Conservation (phyloP, 2,888 invertebrate genomes). For the Rhingia campestris region DNA sequence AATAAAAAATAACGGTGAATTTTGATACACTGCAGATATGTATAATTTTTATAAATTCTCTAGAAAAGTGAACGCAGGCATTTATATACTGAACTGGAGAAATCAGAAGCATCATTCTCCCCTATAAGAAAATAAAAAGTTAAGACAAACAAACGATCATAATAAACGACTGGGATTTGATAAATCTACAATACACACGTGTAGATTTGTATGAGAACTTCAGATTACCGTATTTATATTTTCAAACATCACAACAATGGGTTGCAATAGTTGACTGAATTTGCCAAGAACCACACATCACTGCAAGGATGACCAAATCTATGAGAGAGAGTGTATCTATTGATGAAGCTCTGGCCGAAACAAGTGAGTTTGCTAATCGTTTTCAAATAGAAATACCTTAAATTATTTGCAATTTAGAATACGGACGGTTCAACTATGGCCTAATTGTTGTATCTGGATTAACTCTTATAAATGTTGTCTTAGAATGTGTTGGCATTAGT, state of each 20-base stretch:
- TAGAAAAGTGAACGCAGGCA: too few species aligned
- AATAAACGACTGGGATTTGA: background rate
- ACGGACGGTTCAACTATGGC: conserved; percentile 83
- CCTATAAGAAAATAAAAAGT: too few species aligned
- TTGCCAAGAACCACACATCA: background rate
- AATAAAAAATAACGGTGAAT: too few species aligned
- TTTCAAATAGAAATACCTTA: background rate
- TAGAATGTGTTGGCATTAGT: conserved; percentile 83
- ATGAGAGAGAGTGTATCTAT: conserved; percentile 44
- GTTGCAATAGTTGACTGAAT: conserved; percentile 24
- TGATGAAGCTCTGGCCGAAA: conserved; percentile 61
- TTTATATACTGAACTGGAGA: too few species aligned
- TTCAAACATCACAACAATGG: conserved; percentile 1
- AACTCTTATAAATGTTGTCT: conserved; percentile 83
- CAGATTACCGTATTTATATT: conserved; percentile 47
- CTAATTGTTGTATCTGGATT: conserved; percentile 83
- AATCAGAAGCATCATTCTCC: too few species aligned
- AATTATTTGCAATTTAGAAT: conserved; percentile 78
- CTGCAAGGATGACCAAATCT: conserved; percentile 36
- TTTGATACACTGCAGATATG: too few species aligned
- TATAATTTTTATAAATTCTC: too few species aligned
- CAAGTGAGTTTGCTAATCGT: conserved; percentile 44
- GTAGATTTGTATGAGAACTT: background rate
- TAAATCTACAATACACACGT: conserved; percentile 18
- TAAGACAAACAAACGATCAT: conserved; percentile 8